Conservation (phyloP, 2,888 invertebrate species). For the Geophilus truncorum region DNA sequence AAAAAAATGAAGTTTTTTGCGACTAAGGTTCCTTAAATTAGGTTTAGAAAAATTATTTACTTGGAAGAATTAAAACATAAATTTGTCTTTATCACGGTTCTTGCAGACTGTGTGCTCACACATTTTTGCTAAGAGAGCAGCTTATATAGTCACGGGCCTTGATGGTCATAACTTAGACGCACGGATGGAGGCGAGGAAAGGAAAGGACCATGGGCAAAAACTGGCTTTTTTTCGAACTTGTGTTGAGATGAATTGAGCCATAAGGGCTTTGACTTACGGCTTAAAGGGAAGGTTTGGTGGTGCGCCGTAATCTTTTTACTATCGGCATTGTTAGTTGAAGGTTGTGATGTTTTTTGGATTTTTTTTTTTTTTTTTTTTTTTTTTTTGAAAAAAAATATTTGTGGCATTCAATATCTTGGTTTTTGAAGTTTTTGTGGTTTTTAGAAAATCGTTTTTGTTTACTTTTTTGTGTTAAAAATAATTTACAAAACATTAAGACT, state of each 20-base stretch:
- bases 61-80: slow-evolving; percentile 32
- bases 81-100: slow-evolving; percentile 30
- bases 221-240: neutral
- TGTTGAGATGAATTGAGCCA: neutral
- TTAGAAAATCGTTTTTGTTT: too few species aligned
- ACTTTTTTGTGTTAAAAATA: too few species aligned
- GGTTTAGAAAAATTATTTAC: slow-evolving; percentile 33
- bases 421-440: too few species aligned
- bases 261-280: neutral
- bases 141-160: neutral
- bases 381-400: too few species aligned
- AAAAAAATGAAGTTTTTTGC: neutral
- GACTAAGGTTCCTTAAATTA: slow-evolving; percentile 28
- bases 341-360: neutral
- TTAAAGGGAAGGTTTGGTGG: neutral
- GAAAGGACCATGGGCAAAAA: too few species aligned
- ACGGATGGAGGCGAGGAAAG: neutral
- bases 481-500: too few species aligned
- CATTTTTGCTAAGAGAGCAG: neutral
- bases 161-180: neutral
- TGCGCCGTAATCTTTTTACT: too few species aligned
- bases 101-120: slow-evolving; percentile 30
- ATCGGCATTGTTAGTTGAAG: too few species aligned
- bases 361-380: too few species aligned
- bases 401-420: too few species aligned